Evolutionary conservation across 2,888 invertebrate species (phyloP), one percentile per base, ranked within the genome.

Genomic region (Orchestes rusci): DNA sequence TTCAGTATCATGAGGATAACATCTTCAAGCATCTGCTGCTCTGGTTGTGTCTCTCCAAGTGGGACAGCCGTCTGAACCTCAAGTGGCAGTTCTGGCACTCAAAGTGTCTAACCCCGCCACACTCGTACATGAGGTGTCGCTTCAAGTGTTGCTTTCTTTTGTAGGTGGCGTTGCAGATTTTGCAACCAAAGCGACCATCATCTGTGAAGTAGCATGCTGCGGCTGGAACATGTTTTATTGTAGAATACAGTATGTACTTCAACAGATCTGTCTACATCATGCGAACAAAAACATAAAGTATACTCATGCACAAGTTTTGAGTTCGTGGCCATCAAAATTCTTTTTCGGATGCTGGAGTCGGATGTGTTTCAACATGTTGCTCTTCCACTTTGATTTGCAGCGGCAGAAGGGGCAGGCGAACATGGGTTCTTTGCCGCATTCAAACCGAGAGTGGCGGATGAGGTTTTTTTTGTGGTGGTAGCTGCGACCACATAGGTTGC

Each of bases 351-450:
- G 47, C 20, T 43, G n/a, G 4, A 20, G 16, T 10, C 27, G 27
- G 18, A 43, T 37, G 31, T 52, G 49, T 39, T 45, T 41, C 16
- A 40, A 15, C 16, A 52, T 29, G 16, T 50, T 50, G 29, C 40
- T 36, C 20, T 47, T 50, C 28, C 31, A 33, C 30, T 50, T 50
- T 1, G 48, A 20, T 16, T 29, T 40, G n/a, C 29, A n/a, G 10
- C 10, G 31, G 20, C 48, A 48, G 35, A 35, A 39, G 2, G 44
- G 40, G 23, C 85, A 85, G 50, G 80, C 79, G 69, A 84, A 84
- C 45, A 80, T 74, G 1, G 84, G 84, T 50, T 83, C 79, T 62
- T 84, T 84, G 17, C 55, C 54, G 36, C 58, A 58, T 46, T 58
- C 57, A 33, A 52, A 56, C 19, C 49, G 48, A 12, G 43, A 30